Base-by-base conservation (phyloP, 1,140 invertebrate genomes). In the Aphis gossypii region DNA sequence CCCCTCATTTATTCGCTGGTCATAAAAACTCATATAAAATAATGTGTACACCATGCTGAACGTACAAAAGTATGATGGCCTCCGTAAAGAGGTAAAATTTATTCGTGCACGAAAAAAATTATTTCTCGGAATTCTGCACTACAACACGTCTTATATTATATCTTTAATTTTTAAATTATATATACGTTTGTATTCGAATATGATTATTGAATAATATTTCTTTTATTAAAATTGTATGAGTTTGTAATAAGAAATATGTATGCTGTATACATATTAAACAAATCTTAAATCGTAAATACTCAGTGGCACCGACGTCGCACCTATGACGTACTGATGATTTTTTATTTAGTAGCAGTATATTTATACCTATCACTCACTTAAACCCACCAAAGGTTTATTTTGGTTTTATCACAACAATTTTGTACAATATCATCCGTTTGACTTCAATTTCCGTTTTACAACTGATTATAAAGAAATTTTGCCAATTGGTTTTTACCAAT, bases 11-110 rank as follows among this genome's bases (percentile, higher is more conserved):
- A 41, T 48, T 20, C 38, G 35, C 8, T 1, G 38, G 44, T 44
- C 88, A 35, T 90, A 90, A 90, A 90, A 90, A 60, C 30, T 54
- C 4, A 9, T 25, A 84, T 44, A 41, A 83, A 83, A 83, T 38
- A 48, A 88, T 48, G 44, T 76, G 14, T 18, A n/a, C 18, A n/a
- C 60, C n/a, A n/a, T n/a, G 14, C 11, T n/a, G n/a, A n/a, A 76
- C 30, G 60, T 76, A 5, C 60, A 76, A 18, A n/a, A 6, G 60
- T 68, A 68, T 68, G 60, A 14, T n/a, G 60, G 60, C 60, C 60
- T 14, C 56, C 23, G 60, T 18, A 68, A 18, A 30, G 60, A n/a
- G 30, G n/a, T n/a, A 30, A 76, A n/a, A n/a, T 76, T 76, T n/a
- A 76, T 76, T 76, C 4, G 60, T 35, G 0, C 60, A 18, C 30